Percentiles rank a stretch among this genome's conserved stretches.
Evolutionary conservation across 2,797 vertebrate genomes (phyloP).

Genomic region (Phrynocephalus guinanensis): DNA sequence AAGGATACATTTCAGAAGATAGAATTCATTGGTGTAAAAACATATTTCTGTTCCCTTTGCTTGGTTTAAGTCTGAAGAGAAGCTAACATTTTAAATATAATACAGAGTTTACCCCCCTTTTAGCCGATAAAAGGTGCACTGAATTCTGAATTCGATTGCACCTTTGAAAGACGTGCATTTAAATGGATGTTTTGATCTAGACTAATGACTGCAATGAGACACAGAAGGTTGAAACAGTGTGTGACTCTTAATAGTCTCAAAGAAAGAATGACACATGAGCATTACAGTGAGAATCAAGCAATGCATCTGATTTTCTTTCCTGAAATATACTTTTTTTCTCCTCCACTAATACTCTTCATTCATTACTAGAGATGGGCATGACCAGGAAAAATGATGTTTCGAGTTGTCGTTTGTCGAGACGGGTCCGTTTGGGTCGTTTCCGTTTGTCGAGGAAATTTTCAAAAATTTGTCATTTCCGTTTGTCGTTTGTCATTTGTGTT

Average conservation of each 20-base stretch:
- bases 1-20: not conserved
- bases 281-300: slow-evolving; percentile 27
- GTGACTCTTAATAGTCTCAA: slow-evolving; percentile 40
- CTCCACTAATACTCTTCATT: slow-evolving; percentile 34
- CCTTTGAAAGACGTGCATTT: slow-evolving; percentile 25
- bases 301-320: slow-evolving; percentile 26
- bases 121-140: slow-evolving; percentile 33
- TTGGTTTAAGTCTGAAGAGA: slow-evolving; percentile 43
- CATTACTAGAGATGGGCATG: slow-evolving; percentile 27
- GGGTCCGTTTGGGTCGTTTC: too few relatives aligned
- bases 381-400: too few relatives aligned
- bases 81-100: slow-evolving; percentile 1
- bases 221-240: slow-evolving; percentile 29
- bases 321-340: slow-evolving; percentile 51
- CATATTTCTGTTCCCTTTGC: slow-evolving; percentile 24
- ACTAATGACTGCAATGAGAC: slow-evolving; percentile 29
- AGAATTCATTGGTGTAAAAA: not conserved
- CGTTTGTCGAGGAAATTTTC: too few relatives aligned
- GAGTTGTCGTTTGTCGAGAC: too few relatives aligned
- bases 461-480: too few relatives aligned
- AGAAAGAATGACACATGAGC: slow-evolving; percentile 31
- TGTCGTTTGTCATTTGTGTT: too few relatives aligned
- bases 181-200: slow-evolving; percentile 5
- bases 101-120: slow-evolving; percentile 35
- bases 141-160: slow-evolving; percentile 29